Base-by-base conservation (phyloP, 2,113 vertebrate species). In the Tonatia bakeri region DNA sequence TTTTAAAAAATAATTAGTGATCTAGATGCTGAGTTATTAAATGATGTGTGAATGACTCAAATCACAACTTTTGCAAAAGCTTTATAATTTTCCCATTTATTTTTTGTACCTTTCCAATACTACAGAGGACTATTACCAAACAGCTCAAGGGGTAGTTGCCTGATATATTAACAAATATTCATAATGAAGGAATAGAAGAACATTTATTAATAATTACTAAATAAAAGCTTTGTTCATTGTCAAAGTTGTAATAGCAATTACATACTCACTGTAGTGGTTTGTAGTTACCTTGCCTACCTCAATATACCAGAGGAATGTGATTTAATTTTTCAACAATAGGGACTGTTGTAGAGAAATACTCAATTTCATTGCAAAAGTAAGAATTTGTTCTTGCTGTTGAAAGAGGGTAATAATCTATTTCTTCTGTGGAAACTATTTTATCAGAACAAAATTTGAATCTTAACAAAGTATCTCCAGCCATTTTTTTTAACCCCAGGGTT, bases 1-100 rank as follows among this genome's bases (percentile, higher is more conserved):
- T 91, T 91, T 96, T 93, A 92, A 82, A 89, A 38, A 84, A 81
- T 83, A 61, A 70, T 12, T 97, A 77, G 3, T 4, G 3, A 16
- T 61, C 80, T 79, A 56, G 33, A 69, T 84, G 13, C 87, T 54
- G 1, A 50, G 0, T 87, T 93, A 82, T 73, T 80, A 82, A 83
- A 61, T 87, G 56, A 8, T 76, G 4, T 87, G 17, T 83, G 40
- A 91, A 77, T 85, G 45, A 73, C 15, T 92, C 50, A 19, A 75
- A 28, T 72, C 72, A n/a, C 10, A 45, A 26, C 17, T 15, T 69
- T 94, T 91, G 65, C 50, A 73, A 94, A 96, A 83, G 2, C 28
- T 77, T 87, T 85, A 47, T 54, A 87, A 67, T 59, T 65, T 70
- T 88, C 61, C 89, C 65, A 38, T 73, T 90, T 84, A 76, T 47